Base-by-base conservation (phyloP, 2,888 invertebrate species). In the Coronaproctus castanopsis region DNA sequence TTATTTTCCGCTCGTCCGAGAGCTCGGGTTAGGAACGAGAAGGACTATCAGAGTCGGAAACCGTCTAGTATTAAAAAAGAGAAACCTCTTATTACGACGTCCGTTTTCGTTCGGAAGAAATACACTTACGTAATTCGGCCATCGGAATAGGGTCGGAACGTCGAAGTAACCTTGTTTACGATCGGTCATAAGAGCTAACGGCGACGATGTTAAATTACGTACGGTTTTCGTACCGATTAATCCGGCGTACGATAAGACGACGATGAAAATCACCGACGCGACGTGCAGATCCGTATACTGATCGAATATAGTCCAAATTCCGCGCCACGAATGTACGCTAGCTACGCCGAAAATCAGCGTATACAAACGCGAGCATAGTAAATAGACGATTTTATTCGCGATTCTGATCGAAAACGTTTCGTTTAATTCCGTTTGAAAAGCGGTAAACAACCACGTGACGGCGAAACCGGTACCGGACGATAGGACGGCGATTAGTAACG, bases 321-420 rank as follows among this genome's bases (percentile, higher is more conserved):
- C 90, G 8, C 89, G 77, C 90, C 90, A 91, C 62, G 85, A 85
- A 68, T 86, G 88, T 52, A 90, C 87, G 71, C 88, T 88, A 63
- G 84, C 81, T 66, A 85, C 78, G 8, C 83, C 87, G 68, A 84
- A 88, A 64, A 82, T 70, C 62, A 77, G 76, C 20, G 89, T 88
- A 70, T 87, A 89, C 24, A 81, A 64, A 59, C 89, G 75, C 63
- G 87, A 87, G 59, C 78, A 70, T 59, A 80, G 70, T 68, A 84
- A 85, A 71, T 80, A 87, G 56, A 78, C 75, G 58, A 36, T 52
- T 52, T 52, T 59, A 52, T 59, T 59, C 24, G 24, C 55, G 52
- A 59, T 52, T 8, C 20, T 3, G 19, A 10, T n/a, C 10, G 52
- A 51, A 22, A 36, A 59, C 22, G 52, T 59, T 22, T 52, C 55